Evolutionary conservation across 2,888 invertebrate genomes (phyloP).

Genomic region (Axea sp.): DNA sequence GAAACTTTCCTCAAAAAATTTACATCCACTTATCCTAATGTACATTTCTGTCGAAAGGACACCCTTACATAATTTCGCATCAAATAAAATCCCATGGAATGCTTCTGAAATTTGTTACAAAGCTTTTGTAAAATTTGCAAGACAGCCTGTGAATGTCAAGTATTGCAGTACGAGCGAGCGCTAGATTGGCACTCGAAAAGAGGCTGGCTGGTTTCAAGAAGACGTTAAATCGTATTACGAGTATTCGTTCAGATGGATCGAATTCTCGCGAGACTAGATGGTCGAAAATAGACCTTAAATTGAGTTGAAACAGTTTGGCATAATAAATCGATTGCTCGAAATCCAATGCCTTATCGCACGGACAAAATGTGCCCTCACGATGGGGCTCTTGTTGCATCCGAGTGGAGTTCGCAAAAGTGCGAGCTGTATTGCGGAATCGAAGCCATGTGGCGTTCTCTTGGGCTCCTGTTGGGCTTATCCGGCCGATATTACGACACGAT

Average conservation of each 20-base stretch:
- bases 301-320: slow-evolving; percentile 65
- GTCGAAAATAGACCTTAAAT: slow-evolving; percentile 66
- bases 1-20: not conserved
- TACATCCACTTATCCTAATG: slow-evolving; percentile 1
- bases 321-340: slow-evolving; percentile 65
- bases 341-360: slow-evolving; percentile 63
- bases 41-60: not conserved
- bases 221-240: slow-evolving; percentile 65
- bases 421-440: slow-evolving; percentile 53
- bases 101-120: slow-evolving; percentile 42
- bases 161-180: slow-evolving; percentile 31
- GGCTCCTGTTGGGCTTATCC: slow-evolving; percentile 75
- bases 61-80: slow-evolving; percentile 14
- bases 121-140: slow-evolving; percentile 53
- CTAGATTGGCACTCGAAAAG: slow-evolving; percentile 49
- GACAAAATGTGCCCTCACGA: slow-evolving; percentile 60
- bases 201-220: slow-evolving; percentile 55
- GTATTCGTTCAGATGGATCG: slow-evolving; percentile 63
- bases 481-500: slow-evolving; percentile 76
- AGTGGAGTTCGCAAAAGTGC: slow-evolving; percentile 56
- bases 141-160: slow-evolving; percentile 50
- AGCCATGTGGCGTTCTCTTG: slow-evolving; percentile 72
- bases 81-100: slow-evolving; percentile 20
- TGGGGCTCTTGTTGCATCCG: slow-evolving; percentile 62
- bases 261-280: slow-evolving; percentile 61